Conservation (phyloP, 2,113 vertebrate genomes). For the Brevimyrus niger region DNA sequence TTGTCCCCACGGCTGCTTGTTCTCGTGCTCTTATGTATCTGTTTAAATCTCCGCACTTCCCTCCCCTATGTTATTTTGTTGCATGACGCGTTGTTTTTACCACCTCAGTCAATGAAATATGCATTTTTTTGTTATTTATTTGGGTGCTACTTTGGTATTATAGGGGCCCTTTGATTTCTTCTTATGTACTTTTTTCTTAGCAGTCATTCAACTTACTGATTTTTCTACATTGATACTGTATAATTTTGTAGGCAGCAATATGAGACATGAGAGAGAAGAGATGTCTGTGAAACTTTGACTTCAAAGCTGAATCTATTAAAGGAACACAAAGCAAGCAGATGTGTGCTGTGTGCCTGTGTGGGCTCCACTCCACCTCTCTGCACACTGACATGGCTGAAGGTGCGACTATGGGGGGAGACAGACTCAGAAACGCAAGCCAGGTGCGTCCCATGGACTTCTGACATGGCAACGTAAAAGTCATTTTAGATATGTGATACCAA, state of each 20-base stretch:
- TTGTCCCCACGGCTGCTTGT: conserved; percentile 55
- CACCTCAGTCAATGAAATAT: conserved; percentile 56
- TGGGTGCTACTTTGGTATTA: conserved; percentile 49
- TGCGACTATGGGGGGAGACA: background rate
- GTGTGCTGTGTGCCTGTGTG: conserved; percentile 13
- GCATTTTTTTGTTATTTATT: conserved; percentile 55
- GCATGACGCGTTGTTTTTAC: conserved; percentile 67
- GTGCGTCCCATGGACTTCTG: conserved; percentile 3
- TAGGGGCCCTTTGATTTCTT: conserved; percentile 47
- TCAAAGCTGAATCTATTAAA: conserved; percentile 67
- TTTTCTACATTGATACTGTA: conserved; percentile 64
- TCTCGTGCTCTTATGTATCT: conserved; percentile 36
- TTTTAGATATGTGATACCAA: conserved; percentile 53
- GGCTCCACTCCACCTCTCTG: background rate
- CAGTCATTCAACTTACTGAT: conserved; percentile 51
- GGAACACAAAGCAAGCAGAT: conserved; percentile 55
- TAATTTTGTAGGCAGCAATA: conserved; percentile 77
- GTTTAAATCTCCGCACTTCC: conserved; percentile 43
- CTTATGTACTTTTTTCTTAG: conserved; percentile 29
- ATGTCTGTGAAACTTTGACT: conserved; percentile 72
- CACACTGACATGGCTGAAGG: background rate
- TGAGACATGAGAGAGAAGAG: conserved; percentile 69
- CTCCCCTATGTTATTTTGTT: conserved; percentile 50
- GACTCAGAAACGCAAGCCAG: background rate
- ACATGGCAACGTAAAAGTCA: conserved; percentile 26